Base-by-base conservation (phyloP, 30 jellyfish, hydroid and myxozoan genomes). In the Chironex yamaguchii region DNA sequence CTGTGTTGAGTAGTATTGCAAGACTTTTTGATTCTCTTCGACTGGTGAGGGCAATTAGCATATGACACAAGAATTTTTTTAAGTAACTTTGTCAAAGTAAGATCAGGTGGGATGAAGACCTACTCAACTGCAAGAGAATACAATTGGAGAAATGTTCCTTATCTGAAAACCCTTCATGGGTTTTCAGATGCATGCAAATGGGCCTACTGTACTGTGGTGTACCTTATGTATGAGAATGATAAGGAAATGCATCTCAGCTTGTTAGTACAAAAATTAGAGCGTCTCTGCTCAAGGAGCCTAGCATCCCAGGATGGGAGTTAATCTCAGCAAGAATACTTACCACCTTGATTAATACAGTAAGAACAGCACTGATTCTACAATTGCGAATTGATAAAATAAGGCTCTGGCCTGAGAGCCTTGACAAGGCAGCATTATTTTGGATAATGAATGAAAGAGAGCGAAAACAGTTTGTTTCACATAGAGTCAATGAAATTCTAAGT, bases 371-470 rank as follows among this genome's bases (percentile, higher is more conserved):
- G 17, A 42, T 17, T 42, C 17, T 42, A 42, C 58, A 42, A 42
- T 42, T 42, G 9, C 9, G 17, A 17, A 6, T 42, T 42, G 58
- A 17, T 42, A 42, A 42, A 6, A 17, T 6, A 17, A 42, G 17
- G 58, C 17, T 6, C 17, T 42, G 58, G 58, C n/a, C n/a, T n/a
- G n/a, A n/a, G n/a, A n/a, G n/a, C n/a, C n/a, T n/a, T n/a, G n/a
- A n/a, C n/a, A n/a, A n/a, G n/a, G 34, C 71, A n/a, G 71, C 71
- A n/a, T 32, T 54, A 6, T 54, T 54, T 20, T 54, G 71, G 71
- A 54, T 54, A 3, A 6, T n/a, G 21, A 54, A 54, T n/a, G 31
- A 20, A n/a, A 32, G 71, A 4, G 22, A 54, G 22, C 25, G 71
- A 32, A 54, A 54, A 32, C 71, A 54, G 25, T 54, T 54, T n/a